phyloP scores from a whole-genome alignment of 2,797 vertebrate genomes.

The Alectoris magna region DNA sequence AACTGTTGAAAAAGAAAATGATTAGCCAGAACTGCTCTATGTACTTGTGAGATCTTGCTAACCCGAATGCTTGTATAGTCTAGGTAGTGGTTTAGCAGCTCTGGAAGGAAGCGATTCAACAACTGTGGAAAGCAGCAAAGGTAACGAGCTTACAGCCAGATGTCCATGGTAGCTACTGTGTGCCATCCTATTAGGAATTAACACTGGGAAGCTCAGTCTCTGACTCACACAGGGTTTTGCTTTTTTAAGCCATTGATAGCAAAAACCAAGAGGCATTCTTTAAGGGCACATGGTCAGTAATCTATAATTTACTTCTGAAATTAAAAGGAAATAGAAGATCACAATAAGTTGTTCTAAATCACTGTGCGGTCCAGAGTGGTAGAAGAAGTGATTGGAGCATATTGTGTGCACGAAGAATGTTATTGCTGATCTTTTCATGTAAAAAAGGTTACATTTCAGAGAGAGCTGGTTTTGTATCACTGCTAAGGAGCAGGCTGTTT shows the following conservation, averaged over 20 bases:
- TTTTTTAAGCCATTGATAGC: not conserved
- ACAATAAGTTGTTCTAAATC: not conserved
- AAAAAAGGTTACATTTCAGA: not conserved
- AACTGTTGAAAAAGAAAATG: not conserved
- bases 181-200: not conserved
- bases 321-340: not conserved
- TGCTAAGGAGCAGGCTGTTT: not conserved
- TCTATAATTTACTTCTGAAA: not conserved
- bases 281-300: accelerated
- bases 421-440: not conserved
- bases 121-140: not conserved
- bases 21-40: accelerated
- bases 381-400: not conserved
- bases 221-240: not conserved
- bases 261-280: not conserved
- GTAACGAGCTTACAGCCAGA: accelerated
- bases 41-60: not conserved
- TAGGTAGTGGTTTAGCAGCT: not conserved
- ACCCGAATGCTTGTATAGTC: not conserved
- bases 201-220: not conserved
- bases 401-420: not conserved
- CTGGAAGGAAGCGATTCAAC: not conserved
- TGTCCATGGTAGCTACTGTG: accelerated
- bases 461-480: not conserved
- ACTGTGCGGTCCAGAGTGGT: not conserved